Base-by-base conservation (phyloP, 2,113 vertebrate genomes). In the Amia ocellicauda region DNA sequence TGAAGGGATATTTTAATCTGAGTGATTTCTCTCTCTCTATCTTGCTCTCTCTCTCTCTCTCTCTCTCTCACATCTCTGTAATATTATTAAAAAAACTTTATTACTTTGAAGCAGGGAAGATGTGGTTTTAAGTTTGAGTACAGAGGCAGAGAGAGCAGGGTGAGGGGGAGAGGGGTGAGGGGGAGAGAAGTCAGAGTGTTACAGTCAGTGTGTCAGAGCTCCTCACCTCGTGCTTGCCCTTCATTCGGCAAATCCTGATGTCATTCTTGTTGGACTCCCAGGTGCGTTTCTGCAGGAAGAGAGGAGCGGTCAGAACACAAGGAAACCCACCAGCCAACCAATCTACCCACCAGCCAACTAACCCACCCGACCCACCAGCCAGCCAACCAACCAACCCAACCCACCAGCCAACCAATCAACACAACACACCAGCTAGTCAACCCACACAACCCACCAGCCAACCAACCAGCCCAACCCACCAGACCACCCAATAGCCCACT, bases 211-310 rank as follows among this genome's bases (percentile, higher is more conserved):
- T 0, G 24, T 2, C 14, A 20, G 42, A 9, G 10, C 24, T 16
- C 10, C 67, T 57, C 72, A 98, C 95, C 91, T 97, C 93, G 13
- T 93, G 93, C 47, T 98, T 98, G 67, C 96, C 96, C 81, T 96
- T 98, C 96, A 98, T 97, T 51, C 91, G 80, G 75, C 96, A 98
- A 83, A 96, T 93, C 73, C 91, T 84, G 80, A 98, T 97, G 85
- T 98, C 95, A 1, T 94, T 92, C 75, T 92, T 93, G 70, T 95
- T 97, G 0, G 96, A 96, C 71, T 79, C 89, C 96, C 96, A 98
- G 5, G 92, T 96, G 77, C 94, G 85, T 65, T 94, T 98, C 96
- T 98, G 71, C 1, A 67, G 27, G 47, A 76, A 47, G 31, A 45
- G 51, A 67, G 45, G 68, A 20, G 70, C 20, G 28, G 13, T 72